Evolutionary conservation across 2,888 invertebrate genomes (phyloP), one percentile per base, ranked within the genome.

Genomic region (Stomorhina lunata): DNA sequence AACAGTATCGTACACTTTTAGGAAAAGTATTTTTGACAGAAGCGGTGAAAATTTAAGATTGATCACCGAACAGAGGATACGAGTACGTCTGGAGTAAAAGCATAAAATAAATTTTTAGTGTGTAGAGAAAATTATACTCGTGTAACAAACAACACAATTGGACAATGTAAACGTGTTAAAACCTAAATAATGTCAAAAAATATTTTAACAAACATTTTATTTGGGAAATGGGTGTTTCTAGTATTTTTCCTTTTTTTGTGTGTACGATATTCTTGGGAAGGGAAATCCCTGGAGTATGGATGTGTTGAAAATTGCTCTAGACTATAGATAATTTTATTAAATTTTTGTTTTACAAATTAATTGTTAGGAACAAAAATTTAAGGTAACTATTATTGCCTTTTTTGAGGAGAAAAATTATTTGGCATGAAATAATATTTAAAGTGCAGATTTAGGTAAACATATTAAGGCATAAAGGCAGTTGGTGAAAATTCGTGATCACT

Each of bases 31-130:
- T 88, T 88, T 88, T 90, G 90, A 90, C 90, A 91, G 88, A 87
- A 89, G 89, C 90, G 90, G 90, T 90, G 90, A 91, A 91, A 91
- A 91, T 91, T 89, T 88, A 89, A 91, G 91, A 91, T 91, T 91
- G 91, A 91, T 91, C 91, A 90, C 90, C 87, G 82, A 83, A 71
- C 84, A 85, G 87, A 88, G 88, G 86, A 87, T 87, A 86, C 85
- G 77, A 63, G n/a, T n/a, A n/a, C 32, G 5, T n/a, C n/a, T n/a
- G n/a, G n/a, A n/a, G 17, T 20, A 81, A 65, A 59, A 77, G 61
- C 61, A 76, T 2, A 80, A 65, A 48, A 79, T 65, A 68, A 68
- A n/a, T n/a, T n/a, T n/a, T n/a, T n/a, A n/a, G n/a, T n/a, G n/a
- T n/a, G n/a, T n/a, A n/a, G n/a, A n/a, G n/a, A n/a, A n/a, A n/a